Evolutionary conservation across 2,113 vertebrate species (phyloP).

Genomic region (Aplodontia rufa): DNA sequence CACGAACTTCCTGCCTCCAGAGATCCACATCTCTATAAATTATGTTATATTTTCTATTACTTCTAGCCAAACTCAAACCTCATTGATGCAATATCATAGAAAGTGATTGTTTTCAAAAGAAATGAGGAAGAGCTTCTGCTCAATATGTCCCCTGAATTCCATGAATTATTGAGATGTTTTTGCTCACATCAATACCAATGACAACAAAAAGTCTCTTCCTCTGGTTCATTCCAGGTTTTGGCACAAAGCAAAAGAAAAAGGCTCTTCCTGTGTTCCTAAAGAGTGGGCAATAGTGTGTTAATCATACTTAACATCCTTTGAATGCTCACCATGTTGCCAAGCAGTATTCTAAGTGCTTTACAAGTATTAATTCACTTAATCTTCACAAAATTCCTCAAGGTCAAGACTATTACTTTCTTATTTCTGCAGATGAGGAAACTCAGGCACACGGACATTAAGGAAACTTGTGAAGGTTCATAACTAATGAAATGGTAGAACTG

Average conservation of each 20-base stretch:
- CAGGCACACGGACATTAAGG: not conserved
- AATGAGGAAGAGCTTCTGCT: not conserved
- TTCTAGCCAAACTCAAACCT: not conserved
- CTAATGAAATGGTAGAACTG: not conserved
- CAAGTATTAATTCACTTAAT: too few relatives aligned
- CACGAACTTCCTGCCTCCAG: not conserved
- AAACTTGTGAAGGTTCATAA: slow-evolving; percentile 14
- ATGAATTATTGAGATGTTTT: slow-evolving; percentile 25
- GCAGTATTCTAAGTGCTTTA: too few relatives aligned
- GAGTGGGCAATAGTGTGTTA: not conserved
- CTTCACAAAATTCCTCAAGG: not conserved
- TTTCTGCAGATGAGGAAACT: slow-evolving; percentile 6
- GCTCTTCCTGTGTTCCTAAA: not conserved
- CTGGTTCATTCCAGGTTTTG: too few relatives aligned
- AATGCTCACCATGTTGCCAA: not conserved
- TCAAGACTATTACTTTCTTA: not conserved
- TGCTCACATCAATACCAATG: not conserved
- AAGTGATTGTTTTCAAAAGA: not conserved
- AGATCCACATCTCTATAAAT: too few relatives aligned
- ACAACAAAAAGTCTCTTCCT: not conserved
- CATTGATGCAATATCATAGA: not conserved
- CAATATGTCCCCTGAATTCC: slow-evolving; percentile 5
- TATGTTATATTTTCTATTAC: not conserved
- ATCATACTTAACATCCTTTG: not conserved
- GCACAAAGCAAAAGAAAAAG: too few relatives aligned